Percentiles rank a stretch among this genome's conserved stretches.
Conservation (phyloP, 2,797 vertebrate species). For the Eulemur rubriventer region DNA sequence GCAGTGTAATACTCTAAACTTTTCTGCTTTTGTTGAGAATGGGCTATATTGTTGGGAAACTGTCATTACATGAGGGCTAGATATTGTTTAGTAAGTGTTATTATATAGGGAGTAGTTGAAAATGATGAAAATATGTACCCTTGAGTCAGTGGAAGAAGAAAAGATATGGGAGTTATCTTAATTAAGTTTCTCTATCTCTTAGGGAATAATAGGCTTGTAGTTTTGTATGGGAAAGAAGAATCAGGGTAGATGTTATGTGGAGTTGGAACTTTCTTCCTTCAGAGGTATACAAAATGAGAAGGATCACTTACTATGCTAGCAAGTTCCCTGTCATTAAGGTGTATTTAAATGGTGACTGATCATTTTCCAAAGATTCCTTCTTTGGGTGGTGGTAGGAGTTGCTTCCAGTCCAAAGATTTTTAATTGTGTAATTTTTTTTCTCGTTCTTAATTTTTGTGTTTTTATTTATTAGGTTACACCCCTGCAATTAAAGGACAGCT, state of each 20-base stretch:
- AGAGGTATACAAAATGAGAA: neutral
- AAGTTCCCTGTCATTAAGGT: neutral
- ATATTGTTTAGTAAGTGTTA: neutral
- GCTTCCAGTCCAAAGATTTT: neutral
- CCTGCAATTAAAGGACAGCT: constrained; percentile 98
- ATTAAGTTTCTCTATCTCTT: neutral
- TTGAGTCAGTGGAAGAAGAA: neutral
- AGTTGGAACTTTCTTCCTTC: neutral
- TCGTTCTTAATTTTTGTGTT: constrained; percentile 38
- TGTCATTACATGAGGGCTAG: neutral
- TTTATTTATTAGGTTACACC: constrained; percentile 90
- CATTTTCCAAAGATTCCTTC: neutral
- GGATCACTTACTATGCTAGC: neutral
- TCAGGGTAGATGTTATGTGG: neutral
- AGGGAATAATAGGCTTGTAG: neutral
- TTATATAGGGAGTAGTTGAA: neutral
- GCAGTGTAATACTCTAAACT: neutral
- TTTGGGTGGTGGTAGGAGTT: neutral
- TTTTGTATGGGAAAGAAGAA: neutral
- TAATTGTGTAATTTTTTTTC: neutral
- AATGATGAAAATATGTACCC: neutral
- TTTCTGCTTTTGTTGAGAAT: neutral
- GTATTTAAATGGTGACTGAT: neutral
- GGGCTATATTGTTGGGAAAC: neutral
- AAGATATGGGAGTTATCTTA: neutral